Evolutionary conservation across 2,797 vertebrate species (phyloP).

Genomic region (Enteromius afrohamiltoni): DNA sequence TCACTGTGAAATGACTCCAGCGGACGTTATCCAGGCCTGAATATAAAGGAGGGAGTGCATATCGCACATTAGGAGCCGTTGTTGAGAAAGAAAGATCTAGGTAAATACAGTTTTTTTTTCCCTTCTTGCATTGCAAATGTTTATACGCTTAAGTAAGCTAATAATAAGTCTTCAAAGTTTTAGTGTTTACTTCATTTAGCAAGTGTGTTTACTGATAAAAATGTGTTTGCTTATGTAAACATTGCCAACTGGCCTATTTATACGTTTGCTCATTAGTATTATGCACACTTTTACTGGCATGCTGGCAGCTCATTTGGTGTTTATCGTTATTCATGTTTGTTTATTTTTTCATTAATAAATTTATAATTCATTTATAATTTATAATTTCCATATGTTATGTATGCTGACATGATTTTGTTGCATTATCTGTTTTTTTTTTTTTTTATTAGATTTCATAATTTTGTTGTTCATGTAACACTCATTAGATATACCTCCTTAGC

Average conservation of each 20-base stretch:
- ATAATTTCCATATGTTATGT: background rate
- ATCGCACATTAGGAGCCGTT: background rate
- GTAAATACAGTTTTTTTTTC: background rate
- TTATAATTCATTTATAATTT: no score
- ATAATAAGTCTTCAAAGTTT: background rate
- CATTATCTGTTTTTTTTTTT: background rate
- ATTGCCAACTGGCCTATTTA: background rate
- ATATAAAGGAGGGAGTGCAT: constrained; percentile 16
- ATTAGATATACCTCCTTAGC: background rate
- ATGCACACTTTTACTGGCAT: background rate
- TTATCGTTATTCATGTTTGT: background rate
- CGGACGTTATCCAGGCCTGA: constrained; percentile 50
- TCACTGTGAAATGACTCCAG: constrained; percentile 68
- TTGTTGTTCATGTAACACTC: background rate
- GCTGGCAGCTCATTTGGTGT: background rate
- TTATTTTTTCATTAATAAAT: no score
- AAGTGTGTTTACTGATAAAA: background rate
- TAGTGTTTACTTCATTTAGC: background rate
- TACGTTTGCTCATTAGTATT: background rate
- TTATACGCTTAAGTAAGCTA: background rate
- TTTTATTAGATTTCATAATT: background rate
- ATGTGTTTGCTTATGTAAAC: background rate
- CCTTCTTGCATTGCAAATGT: background rate
- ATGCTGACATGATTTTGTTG: background rate
- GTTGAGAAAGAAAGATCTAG: background rate